Base-by-base conservation (phyloP, 1,140 invertebrate species). In the Lepidostoma basale region DNA sequence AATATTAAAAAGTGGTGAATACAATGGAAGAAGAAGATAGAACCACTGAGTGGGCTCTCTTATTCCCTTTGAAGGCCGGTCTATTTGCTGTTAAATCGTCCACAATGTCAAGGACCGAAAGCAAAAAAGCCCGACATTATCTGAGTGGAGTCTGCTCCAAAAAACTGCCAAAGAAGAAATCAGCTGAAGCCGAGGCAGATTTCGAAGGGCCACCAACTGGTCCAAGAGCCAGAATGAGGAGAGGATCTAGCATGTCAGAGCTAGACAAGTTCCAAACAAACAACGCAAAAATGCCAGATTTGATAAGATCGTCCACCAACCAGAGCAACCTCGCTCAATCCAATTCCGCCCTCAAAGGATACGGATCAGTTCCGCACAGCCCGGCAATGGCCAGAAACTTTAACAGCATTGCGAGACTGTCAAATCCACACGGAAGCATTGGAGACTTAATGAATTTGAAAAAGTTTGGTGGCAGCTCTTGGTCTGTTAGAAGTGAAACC, bases 401-500 rank as follows among this genome's bases (percentile, higher is more conserved):
- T 68, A 75, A 82, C 3, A 74, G 76, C 45, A 76, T 74, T 26
- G 79, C 81, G 10, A 74, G 78, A 1, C 20, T 62, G 10, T 39
- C 39, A 1, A 63, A 56, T n/a, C 83, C 85, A 1, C 80, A 84
- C 3, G 88, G 88, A 1, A 91, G 89, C 67, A 90, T 92, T 36
- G 90, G 90, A 3, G 90, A 92, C 77, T 77, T 92, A 71, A 92
- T 92, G 90, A 92, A 92, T 76, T 74, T 87, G 71, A 88, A 88
- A 74, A 88, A 86, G 73, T 91, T 89, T 73, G 88, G 87, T 56
- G 87, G 87, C 16, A 89, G 88, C 72, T 86, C 82, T 69, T 89
- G 86, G 84, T 88, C 87, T 72, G 84, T 90, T 1, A 78, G 85
- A 78, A 80, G 81, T 76, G 87, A 90, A 74, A 87, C 86, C 26